phyloP scores from a whole-genome alignment of 2,113 vertebrate species.

The Mesocricetus auratus region DNA sequence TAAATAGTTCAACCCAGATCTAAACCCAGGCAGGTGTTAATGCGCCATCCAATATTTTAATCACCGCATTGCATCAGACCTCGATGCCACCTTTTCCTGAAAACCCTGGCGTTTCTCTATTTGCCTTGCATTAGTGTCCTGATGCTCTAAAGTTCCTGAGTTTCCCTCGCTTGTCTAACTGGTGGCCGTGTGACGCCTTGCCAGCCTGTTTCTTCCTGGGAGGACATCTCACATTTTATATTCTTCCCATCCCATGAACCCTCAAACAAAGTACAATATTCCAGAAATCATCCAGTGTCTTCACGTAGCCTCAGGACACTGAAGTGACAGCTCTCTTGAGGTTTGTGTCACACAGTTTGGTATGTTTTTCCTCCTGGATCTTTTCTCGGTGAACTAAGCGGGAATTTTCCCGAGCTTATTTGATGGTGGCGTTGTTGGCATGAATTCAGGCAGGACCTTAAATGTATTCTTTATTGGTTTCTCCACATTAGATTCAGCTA shows the following conservation, averaged over 20 bases:
- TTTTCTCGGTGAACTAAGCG: neutral
- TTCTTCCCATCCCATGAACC: neutral
- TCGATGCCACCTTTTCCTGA: neutral
- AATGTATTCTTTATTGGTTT: constrained; percentile 16
- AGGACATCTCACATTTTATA: neutral
- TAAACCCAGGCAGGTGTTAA: neutral
- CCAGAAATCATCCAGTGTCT: neutral
- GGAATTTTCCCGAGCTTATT: neutral
- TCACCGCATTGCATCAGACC: neutral
- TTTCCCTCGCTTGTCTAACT: neutral
- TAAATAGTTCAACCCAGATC: neutral
- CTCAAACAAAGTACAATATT: neutral
- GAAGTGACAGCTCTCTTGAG: neutral
- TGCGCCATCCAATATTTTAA: neutral
- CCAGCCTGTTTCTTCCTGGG: constrained; percentile 6
- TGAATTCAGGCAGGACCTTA: neutral
- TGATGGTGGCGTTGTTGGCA: neutral
- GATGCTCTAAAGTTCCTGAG: neutral
- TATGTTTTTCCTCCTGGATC: neutral
- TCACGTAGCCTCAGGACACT: neutral
- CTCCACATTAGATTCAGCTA: constrained; percentile 31
- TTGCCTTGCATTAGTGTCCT: constrained; percentile 5
- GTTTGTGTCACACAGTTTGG: neutral
- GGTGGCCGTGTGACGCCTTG: neutral
- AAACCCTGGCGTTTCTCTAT: neutral